These are phyloP conservation scores for Chaetogeoica ovagalla DNA, from an alignment of 2,888 invertebrate species.

Conservation along the genomic window DNA sequence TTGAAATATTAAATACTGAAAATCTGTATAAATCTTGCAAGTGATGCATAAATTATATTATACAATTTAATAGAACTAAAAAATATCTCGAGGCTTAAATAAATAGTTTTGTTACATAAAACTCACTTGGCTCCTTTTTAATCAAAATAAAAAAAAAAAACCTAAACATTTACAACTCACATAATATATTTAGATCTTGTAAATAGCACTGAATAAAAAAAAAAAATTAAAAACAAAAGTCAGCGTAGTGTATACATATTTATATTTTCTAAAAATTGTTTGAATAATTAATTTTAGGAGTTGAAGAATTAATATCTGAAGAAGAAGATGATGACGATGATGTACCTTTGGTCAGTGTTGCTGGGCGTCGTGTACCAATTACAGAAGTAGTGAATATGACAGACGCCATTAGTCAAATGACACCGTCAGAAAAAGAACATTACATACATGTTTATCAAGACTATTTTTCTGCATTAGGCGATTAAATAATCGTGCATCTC, in stretches of 20 bases:
- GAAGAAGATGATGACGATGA: conserved; percentile 79
- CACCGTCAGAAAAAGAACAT: conserved; percentile 86
- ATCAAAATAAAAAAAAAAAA: neutral
- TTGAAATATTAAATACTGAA: too few species aligned
- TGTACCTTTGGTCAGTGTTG: conserved; percentile 80
- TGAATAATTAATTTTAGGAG: conserved; percentile 26
- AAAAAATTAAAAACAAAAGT: neutral
- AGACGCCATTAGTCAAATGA: conserved; percentile 78
- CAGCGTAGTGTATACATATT: neutral
- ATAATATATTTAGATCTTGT: neutral
- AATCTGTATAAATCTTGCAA: too few species aligned
- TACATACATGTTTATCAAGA: conserved; percentile 94
- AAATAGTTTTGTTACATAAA: neutral
- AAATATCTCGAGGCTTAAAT: neutral
- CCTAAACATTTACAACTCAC: neutral
- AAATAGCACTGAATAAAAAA: neutral
- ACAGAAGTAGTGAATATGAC: conserved; percentile 84
- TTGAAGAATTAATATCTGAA: conserved; percentile 61
- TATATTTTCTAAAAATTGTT: neutral
- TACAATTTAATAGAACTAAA: too few species aligned
- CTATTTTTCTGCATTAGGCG: conserved; percentile 86
- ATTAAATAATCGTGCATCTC: conserved; percentile 61
- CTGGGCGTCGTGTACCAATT: conserved; percentile 76
- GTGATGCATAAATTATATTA: too few species aligned
- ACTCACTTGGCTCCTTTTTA: neutral